Evolutionary conservation across 2,797 vertebrate genomes (phyloP).

Genomic region (Tamandua tetradactyla): DNA sequence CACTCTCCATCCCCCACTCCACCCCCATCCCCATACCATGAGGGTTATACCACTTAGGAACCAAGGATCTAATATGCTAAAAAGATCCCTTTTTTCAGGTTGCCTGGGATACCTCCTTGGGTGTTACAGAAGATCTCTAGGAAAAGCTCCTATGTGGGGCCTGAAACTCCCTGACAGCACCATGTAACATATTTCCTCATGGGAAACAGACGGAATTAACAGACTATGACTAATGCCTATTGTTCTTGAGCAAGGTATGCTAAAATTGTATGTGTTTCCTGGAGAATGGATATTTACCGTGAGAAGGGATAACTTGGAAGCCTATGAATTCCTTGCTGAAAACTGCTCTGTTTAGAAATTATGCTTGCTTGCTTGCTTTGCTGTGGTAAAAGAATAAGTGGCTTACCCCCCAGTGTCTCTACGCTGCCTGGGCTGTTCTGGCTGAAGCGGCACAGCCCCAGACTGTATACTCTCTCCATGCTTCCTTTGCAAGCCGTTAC

Average conservation of each 20-base stretch:
- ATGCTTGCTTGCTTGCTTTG: not conserved
- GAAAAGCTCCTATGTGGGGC: not conserved
- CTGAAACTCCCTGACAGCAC: not conserved
- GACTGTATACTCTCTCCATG: too few relatives aligned
- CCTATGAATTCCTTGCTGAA: not conserved
- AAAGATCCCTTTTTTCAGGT: not conserved
- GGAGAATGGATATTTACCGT: not conserved
- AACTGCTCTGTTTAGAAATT: not conserved
- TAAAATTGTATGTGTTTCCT: not conserved
- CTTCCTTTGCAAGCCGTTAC: not conserved
- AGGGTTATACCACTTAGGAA: rapidly evolving
- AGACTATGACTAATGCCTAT: not conserved
- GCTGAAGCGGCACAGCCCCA: too few relatives aligned
- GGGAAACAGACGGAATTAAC: not conserved
- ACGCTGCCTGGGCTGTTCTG: not conserved
- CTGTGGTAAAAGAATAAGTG: not conserved
- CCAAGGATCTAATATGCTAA: not conserved
- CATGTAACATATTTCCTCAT: not conserved
- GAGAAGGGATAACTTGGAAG: not conserved
- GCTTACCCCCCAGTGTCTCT: not conserved
- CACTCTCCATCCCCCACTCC: rapidly evolving
- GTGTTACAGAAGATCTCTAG: not conserved
- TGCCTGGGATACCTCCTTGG: not conserved
- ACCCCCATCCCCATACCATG: too few relatives aligned
- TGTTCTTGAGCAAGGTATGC: not conserved